phyloP scores from a whole-genome alignment of 2,797 vertebrate genomes.

The Sebastes itinus region DNA sequence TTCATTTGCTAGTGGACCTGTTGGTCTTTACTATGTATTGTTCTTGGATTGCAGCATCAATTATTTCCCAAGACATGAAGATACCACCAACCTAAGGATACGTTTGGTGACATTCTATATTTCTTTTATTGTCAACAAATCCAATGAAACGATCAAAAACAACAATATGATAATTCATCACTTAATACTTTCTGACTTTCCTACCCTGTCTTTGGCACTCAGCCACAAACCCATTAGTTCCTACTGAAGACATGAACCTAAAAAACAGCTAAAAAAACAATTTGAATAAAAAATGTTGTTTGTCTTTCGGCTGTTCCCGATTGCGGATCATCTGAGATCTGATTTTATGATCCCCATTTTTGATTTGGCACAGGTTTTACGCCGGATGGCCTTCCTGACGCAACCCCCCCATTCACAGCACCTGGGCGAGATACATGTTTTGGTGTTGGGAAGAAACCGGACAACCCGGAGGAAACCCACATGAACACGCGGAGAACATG shows the following conservation, averaged over 20 bases:
- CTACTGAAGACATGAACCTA: neutral
- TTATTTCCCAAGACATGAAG: neutral
- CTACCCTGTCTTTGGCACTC: neutral
- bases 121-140: neutral
- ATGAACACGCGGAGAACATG: no score
- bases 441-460: no score
- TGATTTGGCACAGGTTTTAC: no score
- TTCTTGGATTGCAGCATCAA: neutral
- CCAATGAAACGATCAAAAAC: neutral
- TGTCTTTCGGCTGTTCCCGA: no score
- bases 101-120: neutral
- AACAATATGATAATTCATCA: neutral
- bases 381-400: no score
- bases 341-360: no score
- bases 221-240: neutral
- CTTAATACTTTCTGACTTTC: neutral
- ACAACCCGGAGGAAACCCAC: no score
- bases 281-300: neutral
- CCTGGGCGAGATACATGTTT: no score
- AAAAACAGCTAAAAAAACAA: neutral
- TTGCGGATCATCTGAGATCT: no score
- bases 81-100: neutral
- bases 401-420: no score
- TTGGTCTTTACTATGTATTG: no score
- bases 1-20: no score